A percentile compares a stretch with the other conserved stretches of the same genome.
phyloP scores from a whole-genome alignment of 2,888 invertebrate species.

The Matsumyia berberina region DNA sequence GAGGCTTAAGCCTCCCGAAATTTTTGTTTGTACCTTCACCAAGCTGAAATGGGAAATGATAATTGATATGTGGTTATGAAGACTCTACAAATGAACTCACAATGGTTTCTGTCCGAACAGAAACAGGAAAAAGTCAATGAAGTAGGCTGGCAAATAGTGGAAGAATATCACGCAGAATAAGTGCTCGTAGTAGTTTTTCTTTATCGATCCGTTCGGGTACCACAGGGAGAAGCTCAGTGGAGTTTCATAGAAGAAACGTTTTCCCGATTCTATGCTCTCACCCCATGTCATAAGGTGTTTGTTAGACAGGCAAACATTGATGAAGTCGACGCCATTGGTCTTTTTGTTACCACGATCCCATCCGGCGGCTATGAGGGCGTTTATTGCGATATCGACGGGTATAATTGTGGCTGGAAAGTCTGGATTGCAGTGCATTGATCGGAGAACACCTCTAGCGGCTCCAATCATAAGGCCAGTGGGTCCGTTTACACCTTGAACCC shows the following conservation, averaged over 20 bases:
- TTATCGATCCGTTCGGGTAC: conserved; percentile 91
- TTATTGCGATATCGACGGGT: conserved; percentile 92
- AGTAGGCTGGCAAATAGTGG: conserved; percentile 91
- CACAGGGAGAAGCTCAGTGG: conserved; percentile 92
- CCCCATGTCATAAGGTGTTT: conserved; percentile 94
- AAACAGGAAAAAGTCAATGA: conserved; percentile 89
- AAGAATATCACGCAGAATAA: conserved; percentile 88
- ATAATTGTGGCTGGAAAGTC: conserved; percentile 88
- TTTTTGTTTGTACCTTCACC: conserved; percentile 86
- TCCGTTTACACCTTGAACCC: conserved; percentile 96
- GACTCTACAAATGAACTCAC: conserved; percentile 86
- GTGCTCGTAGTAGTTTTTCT: conserved; percentile 88
- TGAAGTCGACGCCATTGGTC: conserved; percentile 81
- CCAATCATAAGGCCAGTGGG: conserved; percentile 93
- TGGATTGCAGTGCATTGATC: conserved; percentile 91
- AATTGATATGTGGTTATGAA: neutral
- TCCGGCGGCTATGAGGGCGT: conserved; percentile 90
- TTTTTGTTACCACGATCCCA: conserved; percentile 86
- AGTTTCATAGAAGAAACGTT: conserved; percentile 86
- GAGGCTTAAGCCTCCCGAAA: conserved; percentile 86
- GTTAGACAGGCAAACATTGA: conserved; percentile 91
- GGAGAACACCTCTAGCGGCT: conserved; percentile 92
- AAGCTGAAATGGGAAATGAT: conserved; percentile 84
- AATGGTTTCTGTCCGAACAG: conserved; percentile 90
- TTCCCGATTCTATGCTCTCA: conserved; percentile 89